Percentiles rank a stretch among this genome's conserved stretches.
phyloP scores from a whole-genome alignment of 2,797 vertebrate genomes.

The Buceros bicornis region DNA sequence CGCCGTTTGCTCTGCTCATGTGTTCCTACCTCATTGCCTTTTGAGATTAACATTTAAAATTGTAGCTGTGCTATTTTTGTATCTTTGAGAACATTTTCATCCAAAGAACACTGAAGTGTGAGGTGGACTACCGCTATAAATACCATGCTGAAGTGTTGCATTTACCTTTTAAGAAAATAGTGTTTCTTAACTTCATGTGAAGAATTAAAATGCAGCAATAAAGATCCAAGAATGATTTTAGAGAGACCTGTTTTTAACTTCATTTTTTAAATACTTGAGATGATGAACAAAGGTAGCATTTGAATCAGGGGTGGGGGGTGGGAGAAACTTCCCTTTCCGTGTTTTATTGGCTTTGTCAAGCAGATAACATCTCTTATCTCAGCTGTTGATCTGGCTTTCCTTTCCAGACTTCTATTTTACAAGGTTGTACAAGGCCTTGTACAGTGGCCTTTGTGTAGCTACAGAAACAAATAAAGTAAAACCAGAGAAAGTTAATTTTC shows the following conservation, averaged over 20 bases:
- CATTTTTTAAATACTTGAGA: background rate
- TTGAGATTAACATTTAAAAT: background rate
- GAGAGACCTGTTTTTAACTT: background rate
- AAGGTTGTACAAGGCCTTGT: background rate
- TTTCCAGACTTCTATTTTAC: background rate
- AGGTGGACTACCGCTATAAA: background rate
- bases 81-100: background rate
- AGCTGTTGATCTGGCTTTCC: background rate
- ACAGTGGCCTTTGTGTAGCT: background rate
- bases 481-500: background rate
- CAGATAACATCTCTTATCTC: background rate
- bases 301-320: background rate
- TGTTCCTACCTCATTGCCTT: background rate
- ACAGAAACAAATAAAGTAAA: background rate
- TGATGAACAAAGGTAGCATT: background rate
- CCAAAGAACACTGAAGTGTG: background rate
- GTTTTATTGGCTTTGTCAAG: background rate
- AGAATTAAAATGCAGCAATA: background rate
- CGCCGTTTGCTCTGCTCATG: accelerated
- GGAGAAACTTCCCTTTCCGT: background rate
- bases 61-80: background rate
- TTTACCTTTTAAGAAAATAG: background rate
- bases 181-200: background rate
- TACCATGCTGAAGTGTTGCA: background rate
- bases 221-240: background rate